Conservation (phyloP, 2,797 vertebrate genomes). For the Psittacula echo region DNA sequence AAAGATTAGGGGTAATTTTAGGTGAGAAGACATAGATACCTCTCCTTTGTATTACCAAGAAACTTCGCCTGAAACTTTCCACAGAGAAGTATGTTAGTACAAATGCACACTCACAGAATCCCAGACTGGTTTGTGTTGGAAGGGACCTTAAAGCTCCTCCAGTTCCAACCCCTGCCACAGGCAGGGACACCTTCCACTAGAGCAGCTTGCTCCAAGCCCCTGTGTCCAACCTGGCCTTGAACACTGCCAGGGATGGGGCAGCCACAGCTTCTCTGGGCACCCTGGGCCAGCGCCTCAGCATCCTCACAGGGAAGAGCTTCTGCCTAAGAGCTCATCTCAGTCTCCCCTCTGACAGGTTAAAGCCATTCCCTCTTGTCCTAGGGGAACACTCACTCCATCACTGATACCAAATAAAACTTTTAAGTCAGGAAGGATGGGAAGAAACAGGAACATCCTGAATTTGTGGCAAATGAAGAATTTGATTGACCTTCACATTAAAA, state of each 20-base stretch:
- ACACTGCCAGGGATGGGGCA: too few species aligned
- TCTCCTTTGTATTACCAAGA: neutral
- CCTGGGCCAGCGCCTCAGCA: too few species aligned
- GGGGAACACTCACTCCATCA: neutral
- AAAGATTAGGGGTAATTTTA: neutral
- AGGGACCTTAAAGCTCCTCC: neutral
- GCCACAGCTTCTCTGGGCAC: too few species aligned
- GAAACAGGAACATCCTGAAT: neutral
- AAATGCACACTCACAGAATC: neutral
- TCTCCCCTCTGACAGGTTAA: neutral
- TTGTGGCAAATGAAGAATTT: accelerated
- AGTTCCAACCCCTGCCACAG: too few species aligned
- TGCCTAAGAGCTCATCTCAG: neutral
- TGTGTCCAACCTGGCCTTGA: too few species aligned
- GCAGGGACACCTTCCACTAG: too few species aligned
- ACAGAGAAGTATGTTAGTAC: neutral
- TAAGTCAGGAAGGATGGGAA: neutral
- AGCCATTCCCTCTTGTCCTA: neutral
- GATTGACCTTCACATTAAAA: neutral
- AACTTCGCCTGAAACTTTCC: neutral
- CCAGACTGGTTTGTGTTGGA: neutral
- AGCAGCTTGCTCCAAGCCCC: too few species aligned
- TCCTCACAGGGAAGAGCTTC: too few species aligned
- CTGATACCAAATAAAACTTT: neutral
- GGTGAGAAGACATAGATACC: neutral